These are phyloP conservation scores for Paraplagusia blochii DNA, from an alignment of 2,113 vertebrate species.

Conservation along the genomic window DNA sequence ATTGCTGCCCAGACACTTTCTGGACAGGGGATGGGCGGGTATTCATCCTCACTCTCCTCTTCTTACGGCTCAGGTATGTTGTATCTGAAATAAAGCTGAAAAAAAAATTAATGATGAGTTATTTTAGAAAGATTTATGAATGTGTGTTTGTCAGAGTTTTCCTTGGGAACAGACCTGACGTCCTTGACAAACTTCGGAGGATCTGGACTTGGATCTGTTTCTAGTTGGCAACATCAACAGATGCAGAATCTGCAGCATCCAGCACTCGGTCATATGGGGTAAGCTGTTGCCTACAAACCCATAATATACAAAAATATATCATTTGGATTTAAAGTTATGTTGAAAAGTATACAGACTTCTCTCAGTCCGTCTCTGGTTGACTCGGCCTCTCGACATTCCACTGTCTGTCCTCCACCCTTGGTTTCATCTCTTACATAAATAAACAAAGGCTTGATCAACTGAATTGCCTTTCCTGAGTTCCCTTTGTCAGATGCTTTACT, in stretches of 20 bases:
- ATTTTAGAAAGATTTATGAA: too few species aligned
- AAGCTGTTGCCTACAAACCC: slow-evolving; percentile 44
- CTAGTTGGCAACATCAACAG: slow-evolving; percentile 92
- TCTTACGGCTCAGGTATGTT: slow-evolving; percentile 89
- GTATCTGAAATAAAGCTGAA: neutral
- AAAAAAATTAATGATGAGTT: neutral
- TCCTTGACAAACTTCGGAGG: slow-evolving; percentile 88
- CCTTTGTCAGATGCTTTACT: too few species aligned
- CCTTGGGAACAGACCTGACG: slow-evolving; percentile 86
- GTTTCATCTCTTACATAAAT: too few species aligned
- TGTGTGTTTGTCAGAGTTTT: slow-evolving; percentile 81
- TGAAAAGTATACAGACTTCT: too few species aligned
- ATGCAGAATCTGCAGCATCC: slow-evolving; percentile 90
- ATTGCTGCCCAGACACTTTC: slow-evolving; percentile 88
- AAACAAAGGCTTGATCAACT: too few species aligned
- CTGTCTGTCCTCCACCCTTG: too few species aligned
- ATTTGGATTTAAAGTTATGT: too few species aligned
- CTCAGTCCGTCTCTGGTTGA: too few species aligned
- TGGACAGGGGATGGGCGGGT: slow-evolving; percentile 93
- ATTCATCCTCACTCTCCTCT: slow-evolving; percentile 90
- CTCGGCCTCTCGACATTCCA: too few species aligned
- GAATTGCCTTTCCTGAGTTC: too few species aligned
- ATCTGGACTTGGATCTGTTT: slow-evolving; percentile 86
- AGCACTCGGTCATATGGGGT: slow-evolving; percentile 91
- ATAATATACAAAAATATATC: too few species aligned